Percentiles rank a stretch among this genome's conserved stretches.
Conservation (phyloP, 2,797 vertebrate species). For the Tadarida brasiliensis region DNA sequence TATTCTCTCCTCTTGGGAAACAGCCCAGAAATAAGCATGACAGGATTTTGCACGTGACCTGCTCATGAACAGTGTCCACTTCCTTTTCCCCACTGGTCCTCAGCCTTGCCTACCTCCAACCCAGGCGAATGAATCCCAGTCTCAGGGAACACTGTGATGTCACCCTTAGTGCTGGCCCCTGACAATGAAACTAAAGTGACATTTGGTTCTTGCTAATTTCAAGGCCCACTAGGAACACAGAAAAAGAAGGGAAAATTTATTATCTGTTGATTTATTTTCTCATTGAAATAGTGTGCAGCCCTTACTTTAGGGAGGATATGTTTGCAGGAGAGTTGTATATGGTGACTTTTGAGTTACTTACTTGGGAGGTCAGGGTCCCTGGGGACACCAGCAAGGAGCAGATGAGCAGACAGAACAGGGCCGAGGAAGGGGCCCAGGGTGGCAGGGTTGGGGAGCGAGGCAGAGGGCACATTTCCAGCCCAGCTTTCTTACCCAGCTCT, state of each 20-base stretch:
- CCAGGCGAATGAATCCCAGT: background rate
- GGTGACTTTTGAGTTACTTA: conserved; percentile 22
- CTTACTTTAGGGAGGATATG: background rate
- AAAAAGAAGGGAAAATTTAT: conserved; percentile 57
- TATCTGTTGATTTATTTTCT: conserved; percentile 62
- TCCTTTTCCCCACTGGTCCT: background rate
- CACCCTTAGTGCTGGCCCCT: background rate
- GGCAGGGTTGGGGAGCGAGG: background rate
- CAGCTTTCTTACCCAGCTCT: background rate
- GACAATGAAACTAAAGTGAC: background rate
- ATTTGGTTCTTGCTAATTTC: conserved; percentile 45
- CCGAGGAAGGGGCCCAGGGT: background rate
- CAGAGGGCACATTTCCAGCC: background rate
- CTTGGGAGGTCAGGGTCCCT: background rate
- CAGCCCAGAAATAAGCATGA: background rate
- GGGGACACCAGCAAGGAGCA: background rate
- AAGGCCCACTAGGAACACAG: conserved; percentile 63
- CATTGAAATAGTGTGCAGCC: conserved; percentile 32
- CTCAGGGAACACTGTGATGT: background rate
- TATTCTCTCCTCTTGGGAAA: background rate
- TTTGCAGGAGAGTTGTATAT: background rate
- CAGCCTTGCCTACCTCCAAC: background rate
- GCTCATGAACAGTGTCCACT: background rate
- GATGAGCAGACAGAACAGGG: background rate
- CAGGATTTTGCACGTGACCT: background rate